Percentiles rank a stretch among this genome's conserved stretches.
Evolutionary conservation across 2,797 vertebrate species (phyloP).

Genomic region (Discoglossus pictus): DNA sequence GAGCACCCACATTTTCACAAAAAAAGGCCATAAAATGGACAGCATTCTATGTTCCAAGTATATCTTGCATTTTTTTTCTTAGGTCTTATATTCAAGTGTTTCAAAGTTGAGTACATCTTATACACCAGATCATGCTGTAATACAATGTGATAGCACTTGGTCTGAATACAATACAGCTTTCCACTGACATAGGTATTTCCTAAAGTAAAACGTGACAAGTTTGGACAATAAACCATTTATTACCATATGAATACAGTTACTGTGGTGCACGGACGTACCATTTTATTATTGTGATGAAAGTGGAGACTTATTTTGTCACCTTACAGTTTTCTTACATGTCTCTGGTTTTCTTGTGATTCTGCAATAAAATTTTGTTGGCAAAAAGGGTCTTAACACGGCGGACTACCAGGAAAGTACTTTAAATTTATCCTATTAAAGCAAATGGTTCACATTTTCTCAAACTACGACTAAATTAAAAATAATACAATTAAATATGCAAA

Average conservation of each 20-base stretch:
- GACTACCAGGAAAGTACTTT: conserved; percentile 70
- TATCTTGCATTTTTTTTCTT: no score
- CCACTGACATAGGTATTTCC: no score
- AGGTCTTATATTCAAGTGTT: no score
- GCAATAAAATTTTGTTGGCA: conserved; percentile 73
- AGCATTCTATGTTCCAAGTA: no score
- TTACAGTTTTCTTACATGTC: conserved; percentile 74
- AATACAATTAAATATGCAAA: conserved; percentile 83
- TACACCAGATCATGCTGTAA: no score
- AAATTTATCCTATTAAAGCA: conserved; percentile 76
- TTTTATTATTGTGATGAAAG: conserved; percentile 73
- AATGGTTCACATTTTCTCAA: conserved; percentile 72
- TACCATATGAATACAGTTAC: conserved; percentile 94
- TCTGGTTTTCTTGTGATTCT: conserved; percentile 68
- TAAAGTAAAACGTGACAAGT: conserved; percentile 48
- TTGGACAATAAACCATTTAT: conserved; percentile 86
- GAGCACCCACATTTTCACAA: no score
- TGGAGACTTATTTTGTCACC: conserved; percentile 68
- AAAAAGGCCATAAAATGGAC: no score
- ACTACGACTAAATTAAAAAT: conserved; percentile 78
- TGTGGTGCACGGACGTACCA: conserved; percentile 77
- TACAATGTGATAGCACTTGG: no score
- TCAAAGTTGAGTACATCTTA: no score
- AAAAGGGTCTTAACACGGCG: conserved; percentile 74
- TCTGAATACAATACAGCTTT: no score